Base-by-base conservation (phyloP, 35 echinoderm and acorn worm genomes). In the Heliocidaris erythrogramma region DNA sequence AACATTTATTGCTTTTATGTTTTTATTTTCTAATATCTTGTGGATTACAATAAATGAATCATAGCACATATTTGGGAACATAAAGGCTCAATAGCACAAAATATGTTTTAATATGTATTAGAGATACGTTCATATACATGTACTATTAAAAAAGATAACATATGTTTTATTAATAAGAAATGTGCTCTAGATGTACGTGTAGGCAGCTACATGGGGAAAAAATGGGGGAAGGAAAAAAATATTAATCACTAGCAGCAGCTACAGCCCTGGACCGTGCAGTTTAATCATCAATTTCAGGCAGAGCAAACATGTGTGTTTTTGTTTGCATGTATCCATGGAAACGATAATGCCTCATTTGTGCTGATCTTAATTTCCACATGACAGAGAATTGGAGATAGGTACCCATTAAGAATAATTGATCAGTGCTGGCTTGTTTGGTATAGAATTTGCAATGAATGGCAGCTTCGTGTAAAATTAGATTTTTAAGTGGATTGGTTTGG, bases 271-370 rank as follows among this genome's bases (percentile, higher is more conserved):
- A 78, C 18, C 65, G 18, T 78, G 65, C 65, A 78, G n/a, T 78
- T 78, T 78, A 78, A 78, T 78, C 65, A 78, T n/a, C 65, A 78
- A 78, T 78, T 78, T n/a, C 65, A 78, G 21, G 18, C 65, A 78
- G 65, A 78, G 65, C 65, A 78, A 78, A 78, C 65, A 78, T 78
- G 65, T 18, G 21, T 78, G 65, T 78, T 89, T 47, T 89, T 89
- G 87, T 89, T 32, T 89, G 18, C 87, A 32, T 89, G 87, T 89
- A 13, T 48, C 47, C 87, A 47, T 35, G 87, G 87, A 32, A 89
- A 89, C 87, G 87, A 32, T 47, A 89, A 89, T 89, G 87, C 87
- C 87, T 89, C 87, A 89, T 89, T 89, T 47, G 87, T 89, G 87
- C 87, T 48, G 87, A 89, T 89, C 65, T 78, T 78, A 78, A 78